Base-by-base conservation (phyloP, 1,140 invertebrate genomes). In the Achroia grisella region DNA sequence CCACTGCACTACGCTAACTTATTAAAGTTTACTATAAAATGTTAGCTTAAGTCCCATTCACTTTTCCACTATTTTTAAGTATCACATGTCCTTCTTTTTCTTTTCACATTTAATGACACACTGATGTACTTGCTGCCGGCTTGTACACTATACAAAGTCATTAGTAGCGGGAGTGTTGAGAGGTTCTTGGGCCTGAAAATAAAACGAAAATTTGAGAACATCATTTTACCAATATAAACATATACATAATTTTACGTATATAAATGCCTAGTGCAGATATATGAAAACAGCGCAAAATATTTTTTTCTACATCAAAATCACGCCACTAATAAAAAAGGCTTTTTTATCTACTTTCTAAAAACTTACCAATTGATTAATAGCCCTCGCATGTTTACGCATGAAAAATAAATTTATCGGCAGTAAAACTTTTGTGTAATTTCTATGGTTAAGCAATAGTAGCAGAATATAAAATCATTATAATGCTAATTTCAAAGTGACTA, bases 151-250 rank as follows among this genome's bases (percentile, higher is more conserved):
- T 79, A 92, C 91, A 81, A 90, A 91, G 65, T 92, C 91, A 84
- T 92, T 92, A 70, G 89, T 90, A 67, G 90, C 90, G 64, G 90
- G 89, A 78, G 88, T 89, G 52, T 90, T 93, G 61, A 92, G 87
- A 44, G 91, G 91, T 86, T 92, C 90, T 82, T 92, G 90, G 56
- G 91, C 91, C 91, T 93, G 86, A 6, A 86, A 88, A 80, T 54
- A 77, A 68, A 73, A 65, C 78, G 63, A 67, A 49, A 48, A 40
- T 40, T n/a, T n/a, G n/a, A n/a, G n/a, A n/a, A 33, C 48, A 13
- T 11, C 30, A 27, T 29, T 35, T 28, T 10, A 32, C 27, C 44
- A 36, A 32, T 30, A 13, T 11, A 49, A 47, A 37, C 5, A 13
- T 42, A n/a, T 10, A 34, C 23, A 28, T 39, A 23, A 23, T 23